Evolutionary conservation across 2,113 vertebrate species (phyloP), one percentile per base, ranked within the genome.

Genomic region (Poeciliopsis occidentalis): DNA sequence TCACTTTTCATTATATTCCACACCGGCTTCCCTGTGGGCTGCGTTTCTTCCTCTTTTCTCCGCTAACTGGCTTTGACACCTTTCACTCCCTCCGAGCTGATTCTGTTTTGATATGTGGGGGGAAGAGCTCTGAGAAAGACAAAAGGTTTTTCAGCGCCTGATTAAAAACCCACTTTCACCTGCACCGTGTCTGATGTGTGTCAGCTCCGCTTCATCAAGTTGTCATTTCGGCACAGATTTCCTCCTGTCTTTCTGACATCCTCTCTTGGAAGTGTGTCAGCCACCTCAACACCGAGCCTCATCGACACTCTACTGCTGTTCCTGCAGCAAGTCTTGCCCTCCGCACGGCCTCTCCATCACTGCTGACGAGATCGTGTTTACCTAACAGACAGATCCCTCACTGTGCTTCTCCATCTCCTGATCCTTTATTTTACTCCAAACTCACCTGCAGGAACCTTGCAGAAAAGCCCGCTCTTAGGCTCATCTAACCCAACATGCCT

Each of bases 301-400:
- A n/a, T n/a, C n/a, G n/a, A n/a, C n/a, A n/a, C n/a, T n/a, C n/a
- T n/a, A n/a, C n/a, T n/a, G n/a, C n/a, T n/a, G n/a, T n/a, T n/a
- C n/a, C n/a, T n/a, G n/a, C n/a, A n/a, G n/a, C n/a, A n/a, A n/a
- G n/a, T n/a, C n/a, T n/a, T n/a, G n/a, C n/a, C n/a, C n/a, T n/a
- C n/a, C n/a, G n/a, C n/a, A n/a, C n/a, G n/a, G 80, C 88, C 87
- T 84, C 76, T 88, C 86, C 78, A 82, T 86, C 82, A 82, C 76
- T 29, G 71, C 82, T 75, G 80, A 85, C 85, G 88, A 65, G 70
- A 74, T 70, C 78, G 68, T 82, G 71, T 86, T 89, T 77, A 67
- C 78, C 72, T 63, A 63, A 24, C 64, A 0, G 7, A 51, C 69
- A 54, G 3, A 24, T 51, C 19, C 17, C 22, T 19, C 17, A 22